Evolutionary conservation across 2,113 vertebrate genomes (phyloP).

Genomic region (Microtus ochrogaster): DNA sequence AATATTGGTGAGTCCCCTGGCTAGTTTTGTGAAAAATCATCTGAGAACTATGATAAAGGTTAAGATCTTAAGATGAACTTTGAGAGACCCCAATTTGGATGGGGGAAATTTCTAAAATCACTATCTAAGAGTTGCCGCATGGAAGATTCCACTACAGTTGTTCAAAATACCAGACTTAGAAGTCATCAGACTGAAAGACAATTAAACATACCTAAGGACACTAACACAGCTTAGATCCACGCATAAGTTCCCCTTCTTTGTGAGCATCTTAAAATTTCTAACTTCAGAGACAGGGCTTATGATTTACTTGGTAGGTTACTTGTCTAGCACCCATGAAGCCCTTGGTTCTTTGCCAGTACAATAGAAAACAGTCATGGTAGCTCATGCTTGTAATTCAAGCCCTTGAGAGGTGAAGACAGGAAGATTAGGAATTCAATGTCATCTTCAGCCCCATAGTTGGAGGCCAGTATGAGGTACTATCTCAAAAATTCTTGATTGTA

Average conservation of each 20-base stretch:
- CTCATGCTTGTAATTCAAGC: background rate
- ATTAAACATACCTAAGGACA: background rate
- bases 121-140: background rate
- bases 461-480: background rate
- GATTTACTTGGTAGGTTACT: background rate
- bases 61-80: background rate
- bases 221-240: background rate
- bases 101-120: background rate
- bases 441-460: too few species aligned
- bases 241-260: background rate
- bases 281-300: background rate
- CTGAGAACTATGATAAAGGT: background rate
- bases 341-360: background rate
- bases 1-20: background rate
- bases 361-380: background rate
- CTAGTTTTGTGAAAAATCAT: background rate
- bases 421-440: background rate
- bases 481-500: background rate
- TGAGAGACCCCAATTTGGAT: background rate
- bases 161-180: background rate
- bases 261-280: slow-evolving; percentile 6
- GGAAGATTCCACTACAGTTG: background rate
- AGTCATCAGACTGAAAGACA: background rate
- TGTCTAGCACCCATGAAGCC: background rate
- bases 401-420: background rate